A percentile compares a stretch with the other conserved stretches of the same genome.
Evolutionary conservation across 2,797 vertebrate species (phyloP).

Genomic region (Silurus lanzhouensis): DNA sequence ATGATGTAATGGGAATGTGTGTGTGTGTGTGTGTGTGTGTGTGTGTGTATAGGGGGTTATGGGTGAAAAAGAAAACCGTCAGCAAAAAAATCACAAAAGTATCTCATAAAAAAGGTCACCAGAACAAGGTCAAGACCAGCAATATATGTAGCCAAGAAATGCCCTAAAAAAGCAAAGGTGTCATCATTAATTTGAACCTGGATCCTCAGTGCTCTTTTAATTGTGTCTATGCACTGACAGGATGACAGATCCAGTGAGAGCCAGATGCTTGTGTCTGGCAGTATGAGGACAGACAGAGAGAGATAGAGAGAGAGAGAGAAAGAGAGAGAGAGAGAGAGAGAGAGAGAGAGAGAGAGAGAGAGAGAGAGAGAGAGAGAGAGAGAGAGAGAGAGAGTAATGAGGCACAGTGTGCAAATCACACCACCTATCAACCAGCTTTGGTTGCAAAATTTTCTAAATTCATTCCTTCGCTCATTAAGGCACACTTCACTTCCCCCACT

Average conservation of each 20-base stretch:
- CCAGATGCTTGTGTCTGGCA: slow-evolving; percentile 45
- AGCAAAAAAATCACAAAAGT: slow-evolving; percentile 13
- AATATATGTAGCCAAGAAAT: slow-evolving; percentile 51
- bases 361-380: not conserved
- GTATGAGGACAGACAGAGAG: slow-evolving; percentile 38
- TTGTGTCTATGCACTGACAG: slow-evolving; percentile 53
- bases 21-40: too few species aligned
- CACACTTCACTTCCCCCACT: slow-evolving; percentile 22
- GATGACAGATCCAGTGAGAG: slow-evolving; percentile 53
- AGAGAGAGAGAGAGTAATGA: not conserved
- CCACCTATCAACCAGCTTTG: slow-evolving; percentile 29
- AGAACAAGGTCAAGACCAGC: slow-evolving; percentile 50
- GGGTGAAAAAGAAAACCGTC: not conserved
- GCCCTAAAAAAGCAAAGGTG: slow-evolving; percentile 46
- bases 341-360: not conserved
- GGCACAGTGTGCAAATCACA: slow-evolving; percentile 32
- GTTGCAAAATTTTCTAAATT: slow-evolving; percentile 42
- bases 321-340: not conserved
- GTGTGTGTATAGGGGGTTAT: not conserved
- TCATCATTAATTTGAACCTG: slow-evolving; percentile 59
- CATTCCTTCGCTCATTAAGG: slow-evolving; percentile 38
- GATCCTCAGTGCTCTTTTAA: slow-evolving; percentile 52
- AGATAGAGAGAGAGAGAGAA: not conserved
- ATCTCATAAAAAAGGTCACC: slow-evolving; percentile 45
- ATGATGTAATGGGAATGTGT: not conserved